phyloP scores from a whole-genome alignment of 2,113 vertebrate genomes.

The Pogona vitticeps region DNA sequence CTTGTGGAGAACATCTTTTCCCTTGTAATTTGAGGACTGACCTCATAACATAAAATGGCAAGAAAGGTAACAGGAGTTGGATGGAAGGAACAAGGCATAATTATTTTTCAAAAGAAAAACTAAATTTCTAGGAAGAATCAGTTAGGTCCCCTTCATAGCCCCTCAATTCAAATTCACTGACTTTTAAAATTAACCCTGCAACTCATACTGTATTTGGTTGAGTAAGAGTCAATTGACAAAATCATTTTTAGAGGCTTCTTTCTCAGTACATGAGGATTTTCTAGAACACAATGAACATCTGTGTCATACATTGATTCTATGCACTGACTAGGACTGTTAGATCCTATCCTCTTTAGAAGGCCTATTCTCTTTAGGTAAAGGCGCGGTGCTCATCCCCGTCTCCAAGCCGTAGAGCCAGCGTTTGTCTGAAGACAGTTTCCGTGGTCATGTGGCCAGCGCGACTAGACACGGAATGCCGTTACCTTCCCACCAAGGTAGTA shows the following conservation, averaged over 20 bases:
- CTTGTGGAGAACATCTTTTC: no score
- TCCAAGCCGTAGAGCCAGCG: no score
- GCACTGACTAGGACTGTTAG: neutral
- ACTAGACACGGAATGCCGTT: no score
- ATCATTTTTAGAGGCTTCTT: neutral
- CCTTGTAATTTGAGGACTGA: neutral
- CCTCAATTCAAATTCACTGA: neutral
- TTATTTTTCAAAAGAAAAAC: neutral
- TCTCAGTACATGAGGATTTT: neutral
- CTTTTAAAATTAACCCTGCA: neutral
- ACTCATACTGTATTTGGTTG: neutral
- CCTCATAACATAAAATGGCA: neutral
- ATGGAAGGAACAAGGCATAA: no score
- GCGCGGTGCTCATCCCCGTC: no score
- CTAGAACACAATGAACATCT: neutral
- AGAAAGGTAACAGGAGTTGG: neutral
- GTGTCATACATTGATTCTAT: no score
- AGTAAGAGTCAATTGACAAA: neutral
- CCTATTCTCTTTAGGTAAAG: no score
- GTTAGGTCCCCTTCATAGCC: neutral
- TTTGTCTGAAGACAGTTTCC: no score
- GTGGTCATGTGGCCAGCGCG: no score
- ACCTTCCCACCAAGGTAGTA: no score
- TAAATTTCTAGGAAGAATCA: no score
- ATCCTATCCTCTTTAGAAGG: neutral